Evolutionary conservation across 2,113 vertebrate species (phyloP), one percentile per base, ranked within the genome.

Genomic region (Labrus mixtus): DNA sequence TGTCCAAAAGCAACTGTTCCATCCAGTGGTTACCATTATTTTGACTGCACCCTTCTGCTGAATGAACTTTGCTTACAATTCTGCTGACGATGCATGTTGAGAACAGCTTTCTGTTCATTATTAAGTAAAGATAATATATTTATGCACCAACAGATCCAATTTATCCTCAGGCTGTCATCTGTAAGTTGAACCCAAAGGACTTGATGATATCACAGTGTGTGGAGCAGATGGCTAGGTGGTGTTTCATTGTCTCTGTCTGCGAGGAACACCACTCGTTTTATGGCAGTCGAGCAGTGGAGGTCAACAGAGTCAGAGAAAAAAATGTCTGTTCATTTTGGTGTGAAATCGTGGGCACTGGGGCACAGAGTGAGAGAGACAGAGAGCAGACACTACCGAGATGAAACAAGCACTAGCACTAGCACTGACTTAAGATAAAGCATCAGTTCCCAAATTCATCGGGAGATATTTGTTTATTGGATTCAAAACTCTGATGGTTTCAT

Each of bases 11-110:
- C 57, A 62, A 25, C 37, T 59, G 57, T 62, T 41, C 7, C 39
- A 37, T 22, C 25, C 17, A n/a, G 15, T 9, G 0, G 5, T 37
- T 50, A 56, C 6, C 1, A 6, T 53, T 55, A 23, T 64, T 69
- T 74, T 58, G 8, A 51, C 19, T 51, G 8, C 7, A 15, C 46
- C 17, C 29, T 45, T 60, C 46, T 17, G n/a, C 57, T 56, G 46
- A 69, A 36, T 17, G 20, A n/a, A 59, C 15, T 25, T 36, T 15
- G 11, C 60, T 63, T 48, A 48, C 2, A 1, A 77, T 73, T 63
- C 58, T 78, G 64, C 78, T 85, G 68, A 82, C 68, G 48, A 29
- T 55, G 23, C 66, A 1, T 17, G 17, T 81, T 39, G 43, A 68
- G 37, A 65, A 46, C 22, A 63, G 63, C 13, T 70, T 70, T 57